These are phyloP conservation scores for Channa striata DNA, from an alignment of 2,797 vertebrate species.

Conservation along the genomic window DNA sequence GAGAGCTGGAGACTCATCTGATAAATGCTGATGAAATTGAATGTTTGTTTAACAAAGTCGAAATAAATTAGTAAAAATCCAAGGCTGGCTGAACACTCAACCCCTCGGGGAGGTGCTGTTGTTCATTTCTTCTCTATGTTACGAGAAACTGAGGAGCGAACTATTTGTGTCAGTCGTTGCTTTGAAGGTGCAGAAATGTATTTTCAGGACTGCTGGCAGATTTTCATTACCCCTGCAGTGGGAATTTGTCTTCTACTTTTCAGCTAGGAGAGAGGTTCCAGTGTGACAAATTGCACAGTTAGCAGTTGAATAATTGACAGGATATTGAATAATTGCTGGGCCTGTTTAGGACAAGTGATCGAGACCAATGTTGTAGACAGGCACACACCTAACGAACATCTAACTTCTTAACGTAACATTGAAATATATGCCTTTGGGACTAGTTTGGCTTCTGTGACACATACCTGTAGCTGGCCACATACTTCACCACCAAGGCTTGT, in stretches of 20 bases:
- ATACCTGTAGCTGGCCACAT: background rate
- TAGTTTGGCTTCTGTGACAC: background rate
- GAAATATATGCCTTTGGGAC: slow-evolving; percentile 3
- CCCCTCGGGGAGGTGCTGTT: slow-evolving; percentile 59
- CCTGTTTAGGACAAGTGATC: slow-evolving; percentile 12
- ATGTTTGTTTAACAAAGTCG: slow-evolving; percentile 59
- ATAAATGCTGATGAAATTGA: slow-evolving; percentile 49
- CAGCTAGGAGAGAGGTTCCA: slow-evolving; percentile 2
- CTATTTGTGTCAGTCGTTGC: slow-evolving; percentile 28
- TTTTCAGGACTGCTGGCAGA: slow-evolving; percentile 27
- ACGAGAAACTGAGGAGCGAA: slow-evolving; percentile 12
- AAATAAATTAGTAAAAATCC: slow-evolving; percentile 59
- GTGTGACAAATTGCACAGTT: slow-evolving; percentile 28
- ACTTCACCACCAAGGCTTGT: background rate
- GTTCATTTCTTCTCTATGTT: slow-evolving; percentile 28
- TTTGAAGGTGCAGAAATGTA: slow-evolving; percentile 45
- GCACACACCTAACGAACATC: background rate
- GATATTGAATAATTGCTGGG: slow-evolving; percentile 18
- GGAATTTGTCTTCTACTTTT: slow-evolving; percentile 8
- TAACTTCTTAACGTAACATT: background rate
- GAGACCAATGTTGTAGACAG: slow-evolving; percentile 7
- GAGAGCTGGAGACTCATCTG: slow-evolving; percentile 43
- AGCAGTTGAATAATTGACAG: slow-evolving; percentile 6
- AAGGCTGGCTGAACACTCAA: slow-evolving; percentile 38
- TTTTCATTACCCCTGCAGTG: background rate